Base-by-base conservation (phyloP, 2,797 vertebrate genomes). In the Coranthus polyacanthus region DNA sequence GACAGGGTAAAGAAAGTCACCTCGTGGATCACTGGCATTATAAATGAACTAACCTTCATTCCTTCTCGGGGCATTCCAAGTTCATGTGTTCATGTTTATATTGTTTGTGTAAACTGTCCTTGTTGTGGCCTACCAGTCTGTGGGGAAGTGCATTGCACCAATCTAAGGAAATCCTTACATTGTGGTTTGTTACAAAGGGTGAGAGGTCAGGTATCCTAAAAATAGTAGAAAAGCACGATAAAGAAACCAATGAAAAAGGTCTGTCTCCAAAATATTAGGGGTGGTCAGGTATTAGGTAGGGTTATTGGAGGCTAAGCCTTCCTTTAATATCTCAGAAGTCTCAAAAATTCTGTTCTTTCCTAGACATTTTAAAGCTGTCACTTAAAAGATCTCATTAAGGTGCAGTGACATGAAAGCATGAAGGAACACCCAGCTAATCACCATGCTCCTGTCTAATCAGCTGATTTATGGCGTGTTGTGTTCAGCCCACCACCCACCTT, bases 131-230 rank as follows among this genome's bases (percentile, higher is more conserved):
- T 60, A 34, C 13, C 46, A 49, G 63, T 47, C 44, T 15, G 11
- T 9, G 11, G 10, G 43, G 17, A 4, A 43, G 21, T 58, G 50
- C 68, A 42, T 63, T 69, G 60, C 43, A 22, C 75, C 66, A 85
- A 29, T 60, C 63, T 69, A 66, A 93, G 89, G 89, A 92, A 89
- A 89, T 92, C 90, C 90, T 88, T 79, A 85, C 78, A 86, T 89
- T 92, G 90, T 89, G 10, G 41, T 53, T 50, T 18, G 70, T 78
- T 82, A 89, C 86, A 85, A 83, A 84, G 71, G 54, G 43, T 65
- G 51, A 87, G 56, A 75, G 59, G 72, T 75, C 62, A 53, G 9
- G n/a, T 58, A 26, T 51, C 26, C 77, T 81, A 79, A 79, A 87
- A 87, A 91, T 89, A 85, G 71, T 29, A 26, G 9, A 15, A 57